Evolutionary conservation across 2,113 vertebrate species (phyloP).

Genomic region (Rhea americana): DNA sequence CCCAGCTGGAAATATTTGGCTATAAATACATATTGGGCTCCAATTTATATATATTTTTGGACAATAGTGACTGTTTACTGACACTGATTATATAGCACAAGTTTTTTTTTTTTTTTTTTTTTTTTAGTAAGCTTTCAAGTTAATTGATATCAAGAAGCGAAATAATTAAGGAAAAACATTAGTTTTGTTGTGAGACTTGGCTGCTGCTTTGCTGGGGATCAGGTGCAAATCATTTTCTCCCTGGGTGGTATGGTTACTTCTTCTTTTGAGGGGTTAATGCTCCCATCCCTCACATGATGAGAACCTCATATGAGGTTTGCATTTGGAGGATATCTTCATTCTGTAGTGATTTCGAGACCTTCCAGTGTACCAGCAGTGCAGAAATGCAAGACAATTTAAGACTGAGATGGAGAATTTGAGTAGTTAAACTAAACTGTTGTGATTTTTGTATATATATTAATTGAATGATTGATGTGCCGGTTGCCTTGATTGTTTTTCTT

Average conservation of each 20-base stretch:
- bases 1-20: background rate
- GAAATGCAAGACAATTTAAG: background rate
- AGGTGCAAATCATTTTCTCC: background rate
- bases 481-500: background rate
- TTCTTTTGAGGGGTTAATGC: background rate
- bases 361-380: background rate
- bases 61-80: background rate
- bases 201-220: background rate
- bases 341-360: background rate
- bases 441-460: background rate
- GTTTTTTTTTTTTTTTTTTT: background rate
- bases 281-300: background rate
- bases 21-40: background rate
- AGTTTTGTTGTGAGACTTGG: background rate
- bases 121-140: background rate
- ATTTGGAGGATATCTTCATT: background rate
- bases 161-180: background rate
- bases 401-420: background rate
- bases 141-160: background rate
- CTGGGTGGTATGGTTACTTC: background rate
- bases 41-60: background rate
- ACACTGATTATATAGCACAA: background rate
- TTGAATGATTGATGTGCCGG: background rate
- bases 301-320: background rate
- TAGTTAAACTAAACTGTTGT: background rate